A percentile compares a stretch with the other conserved stretches of the same genome.
These are phyloP conservation scores for Meloidogyne hapla DNA, from an alignment of 1,140 invertebrate genomes.

Conservation along the genomic window DNA sequence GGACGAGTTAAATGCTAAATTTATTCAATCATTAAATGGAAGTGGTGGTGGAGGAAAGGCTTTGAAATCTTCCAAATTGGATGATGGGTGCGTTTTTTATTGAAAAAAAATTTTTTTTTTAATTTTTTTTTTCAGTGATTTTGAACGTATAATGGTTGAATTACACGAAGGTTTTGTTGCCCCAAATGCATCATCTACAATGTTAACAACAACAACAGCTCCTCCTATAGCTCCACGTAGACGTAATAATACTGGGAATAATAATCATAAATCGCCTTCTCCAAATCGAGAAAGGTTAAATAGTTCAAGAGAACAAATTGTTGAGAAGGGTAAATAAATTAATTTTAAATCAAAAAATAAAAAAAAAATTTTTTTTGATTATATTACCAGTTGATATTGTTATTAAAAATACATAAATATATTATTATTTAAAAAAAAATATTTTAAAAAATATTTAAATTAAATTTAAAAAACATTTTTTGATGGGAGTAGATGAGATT, in stretches of 20 bases:
- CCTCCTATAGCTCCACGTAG: background rate
- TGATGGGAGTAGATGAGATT: too few relatives aligned
- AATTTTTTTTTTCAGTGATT: background rate
- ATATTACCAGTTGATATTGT: too few relatives aligned
- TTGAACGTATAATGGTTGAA: conserved; percentile 12
- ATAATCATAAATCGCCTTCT: background rate
- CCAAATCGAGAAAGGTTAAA: background rate
- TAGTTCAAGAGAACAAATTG: conserved; percentile 14
- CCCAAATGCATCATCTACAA: background rate
- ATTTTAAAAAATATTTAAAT: too few relatives aligned
- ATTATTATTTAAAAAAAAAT: too few relatives aligned
- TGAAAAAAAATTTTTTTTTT: background rate
- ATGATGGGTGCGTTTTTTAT: conserved; percentile 30
- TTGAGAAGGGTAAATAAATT: background rate
- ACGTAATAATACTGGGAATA: background rate
- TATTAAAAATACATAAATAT: too few relatives aligned
- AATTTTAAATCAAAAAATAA: background rate
- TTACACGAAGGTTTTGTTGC: conserved; percentile 12
- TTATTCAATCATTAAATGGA: conserved; percentile 32
- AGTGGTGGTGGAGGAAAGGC: background rate
- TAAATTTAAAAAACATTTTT: too few relatives aligned
- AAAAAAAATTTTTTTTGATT: background rate
- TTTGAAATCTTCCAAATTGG: conserved; percentile 22
- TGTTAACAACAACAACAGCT: background rate
- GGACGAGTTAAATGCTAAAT: conserved; percentile 35